phyloP scores from a whole-genome alignment of 23 tunicate genomes.

The Clavelina lepadiformis region DNA sequence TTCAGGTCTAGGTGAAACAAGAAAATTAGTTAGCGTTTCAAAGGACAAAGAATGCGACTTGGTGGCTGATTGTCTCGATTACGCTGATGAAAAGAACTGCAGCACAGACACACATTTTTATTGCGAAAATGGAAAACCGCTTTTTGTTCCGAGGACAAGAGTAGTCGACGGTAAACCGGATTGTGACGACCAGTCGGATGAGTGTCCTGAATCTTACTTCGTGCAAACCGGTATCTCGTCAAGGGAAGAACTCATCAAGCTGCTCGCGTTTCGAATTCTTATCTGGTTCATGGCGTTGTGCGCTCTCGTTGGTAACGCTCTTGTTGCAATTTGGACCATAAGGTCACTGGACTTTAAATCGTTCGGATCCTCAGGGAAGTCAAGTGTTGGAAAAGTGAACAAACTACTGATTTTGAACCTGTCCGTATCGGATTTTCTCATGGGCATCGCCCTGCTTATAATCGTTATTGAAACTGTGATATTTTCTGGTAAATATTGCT shows the following conservation, averaged over 20 bases:
- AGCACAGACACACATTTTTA: constrained; percentile 26
- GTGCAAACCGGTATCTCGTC: constrained; percentile 23
- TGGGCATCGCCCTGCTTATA: constrained; percentile 36
- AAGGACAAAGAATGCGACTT: background rate
- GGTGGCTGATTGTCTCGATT: constrained; percentile 26
- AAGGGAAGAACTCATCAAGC: constrained; percentile 30
- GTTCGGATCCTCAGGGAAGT: background rate
- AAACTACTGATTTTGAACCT: constrained; percentile 30
- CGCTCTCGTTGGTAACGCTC: constrained; percentile 13
- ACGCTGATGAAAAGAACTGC: constrained; percentile 40
- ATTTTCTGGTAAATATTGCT: constrained; percentile 25
- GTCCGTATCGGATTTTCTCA: constrained; percentile 46
- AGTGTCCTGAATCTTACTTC: constrained; percentile 20
- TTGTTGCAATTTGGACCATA: background rate
- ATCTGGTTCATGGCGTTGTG: constrained; percentile 33
- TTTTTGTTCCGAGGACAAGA: constrained; percentile 15
- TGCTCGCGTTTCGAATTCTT: constrained; percentile 1
- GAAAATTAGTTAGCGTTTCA: background rate
- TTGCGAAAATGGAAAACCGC: constrained; percentile 31
- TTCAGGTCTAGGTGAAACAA: too few relatives aligned
- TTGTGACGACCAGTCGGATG: constrained; percentile 36
- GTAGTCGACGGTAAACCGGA: constrained; percentile 43
- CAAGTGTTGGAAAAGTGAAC: constrained; percentile 9
- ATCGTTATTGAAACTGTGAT: constrained; percentile 7
- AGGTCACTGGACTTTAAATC: background rate